These are phyloP conservation scores for Agrypnia vestita DNA, from an alignment of 1,140 invertebrate species.

Conservation along the genomic window DNA sequence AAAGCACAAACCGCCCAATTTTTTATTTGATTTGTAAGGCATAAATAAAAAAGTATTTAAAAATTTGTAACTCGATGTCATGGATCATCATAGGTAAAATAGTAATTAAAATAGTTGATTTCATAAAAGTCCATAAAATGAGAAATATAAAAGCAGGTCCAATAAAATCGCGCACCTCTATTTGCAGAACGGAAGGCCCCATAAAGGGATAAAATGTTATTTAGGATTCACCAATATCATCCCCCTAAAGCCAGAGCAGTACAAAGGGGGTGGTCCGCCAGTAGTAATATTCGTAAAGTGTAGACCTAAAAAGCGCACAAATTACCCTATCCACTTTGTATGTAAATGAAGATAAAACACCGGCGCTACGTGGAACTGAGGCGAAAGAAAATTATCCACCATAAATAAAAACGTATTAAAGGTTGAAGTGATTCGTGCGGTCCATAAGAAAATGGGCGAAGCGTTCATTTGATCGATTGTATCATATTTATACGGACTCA, in stretches of 20 bases:
- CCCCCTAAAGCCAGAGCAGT: not conserved
- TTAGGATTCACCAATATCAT: not conserved
- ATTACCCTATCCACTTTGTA: conserved; percentile 54
- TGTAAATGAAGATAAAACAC: conserved; percentile 57
- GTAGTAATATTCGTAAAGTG: conserved; percentile 7
- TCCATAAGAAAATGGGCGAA: no score
- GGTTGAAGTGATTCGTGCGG: not conserved
- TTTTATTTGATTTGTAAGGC: no score
- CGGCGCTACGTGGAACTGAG: conserved; percentile 4
- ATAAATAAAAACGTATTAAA: conserved; percentile 17
- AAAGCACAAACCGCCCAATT: no score
- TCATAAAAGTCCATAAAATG: no score
- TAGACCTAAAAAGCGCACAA: conserved; percentile 54
- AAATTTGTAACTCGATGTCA: no score
- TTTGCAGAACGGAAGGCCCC: not conserved
- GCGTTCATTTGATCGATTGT: no score
- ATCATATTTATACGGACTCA: no score
- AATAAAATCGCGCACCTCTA: not conserved
- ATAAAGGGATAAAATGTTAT: conserved; percentile 7
- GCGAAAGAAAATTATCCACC: not conserved
- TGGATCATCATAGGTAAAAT: no score
- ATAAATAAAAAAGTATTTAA: no score
- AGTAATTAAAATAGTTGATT: no score
- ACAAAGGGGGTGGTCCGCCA: not conserved
- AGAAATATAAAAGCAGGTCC: no score